Evolutionary conservation across 2,113 vertebrate species (phyloP), one percentile per base, ranked within the genome.

Genomic region (Potamarius usumacintae): DNA sequence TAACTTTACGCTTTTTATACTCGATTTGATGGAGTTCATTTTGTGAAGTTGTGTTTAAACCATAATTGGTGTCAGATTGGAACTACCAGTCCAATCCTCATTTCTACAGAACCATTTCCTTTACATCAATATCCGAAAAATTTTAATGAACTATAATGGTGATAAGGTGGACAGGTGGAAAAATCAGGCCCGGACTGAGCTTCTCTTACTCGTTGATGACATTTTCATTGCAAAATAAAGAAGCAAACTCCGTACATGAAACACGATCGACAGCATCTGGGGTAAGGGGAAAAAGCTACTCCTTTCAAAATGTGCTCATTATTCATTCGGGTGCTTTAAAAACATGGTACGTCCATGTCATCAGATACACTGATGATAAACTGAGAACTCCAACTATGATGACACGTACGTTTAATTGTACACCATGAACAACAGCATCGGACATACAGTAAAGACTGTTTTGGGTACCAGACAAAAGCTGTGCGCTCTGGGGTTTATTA

Each of bases 341-440:
- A 55, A 85, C 55, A 69, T 48, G 65, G 20, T 82, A 65, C 71
- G 80, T 30, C 88, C 72, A 81, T 67, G 79, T 55, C 79, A 76
- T 86, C 84, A 65, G 53, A 63, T 25, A 62, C 63, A 34, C 25
- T 76, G 17, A 63, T 53, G 58, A 72, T 85, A 30, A 62, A 53
- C 76, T 53, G 65, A 67, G 52, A 85, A 87, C 52, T 62, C 30
- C 14, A 67, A 57, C 74, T 69, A 88, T 67, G 87, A 53, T 50
- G 55, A 65, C 85, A 85, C 82, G 25, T 65, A 86, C 79, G 27
- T 67, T 84, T 62, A 72, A 57, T 42, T 83, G 82, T 55, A 80
- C 76, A 86, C 74, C 82, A 87, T 81, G 72, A 86, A 85, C 65
- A 83, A 83, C 67, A 85, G 84, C 84, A 84, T 34, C 86, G 71